phyloP scores from a whole-genome alignment of 92 coral and sea anemone genomes.

The Porites rus region DNA sequence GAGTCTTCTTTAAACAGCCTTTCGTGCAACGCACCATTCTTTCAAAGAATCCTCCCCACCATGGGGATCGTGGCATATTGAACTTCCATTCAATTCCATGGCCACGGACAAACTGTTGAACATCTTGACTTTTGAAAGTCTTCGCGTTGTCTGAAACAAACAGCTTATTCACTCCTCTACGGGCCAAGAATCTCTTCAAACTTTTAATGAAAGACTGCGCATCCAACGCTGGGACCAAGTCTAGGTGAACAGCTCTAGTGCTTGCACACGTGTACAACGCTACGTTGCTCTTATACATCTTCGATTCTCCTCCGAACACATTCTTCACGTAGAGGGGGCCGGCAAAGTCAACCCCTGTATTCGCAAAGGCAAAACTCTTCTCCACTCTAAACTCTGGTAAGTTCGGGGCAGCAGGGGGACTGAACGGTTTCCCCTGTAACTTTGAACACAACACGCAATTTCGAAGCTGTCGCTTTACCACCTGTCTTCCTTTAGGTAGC shows the following conservation, averaged over 20 bases:
- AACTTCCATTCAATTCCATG: constrained; percentile 40
- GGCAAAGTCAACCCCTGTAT: constrained; percentile 55
- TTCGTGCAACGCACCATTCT: constrained; percentile 45
- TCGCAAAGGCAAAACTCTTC: constrained; percentile 46
- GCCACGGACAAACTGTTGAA: constrained; percentile 2
- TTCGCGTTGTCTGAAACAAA: constrained; percentile 50
- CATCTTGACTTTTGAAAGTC: constrained; percentile 32
- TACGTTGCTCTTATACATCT: constrained; percentile 41
- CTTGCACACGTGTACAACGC: constrained; percentile 55
- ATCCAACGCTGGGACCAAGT: constrained; percentile 35
- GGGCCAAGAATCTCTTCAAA: constrained; percentile 48
- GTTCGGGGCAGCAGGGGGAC: constrained; percentile 27
- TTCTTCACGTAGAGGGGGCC: constrained; percentile 55
- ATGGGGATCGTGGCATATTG: constrained; percentile 46
- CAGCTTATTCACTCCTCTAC: constrained; percentile 38
- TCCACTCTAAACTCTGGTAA: constrained; percentile 44
- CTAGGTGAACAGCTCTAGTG: constrained; percentile 33
- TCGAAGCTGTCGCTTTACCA: constrained; percentile 34
- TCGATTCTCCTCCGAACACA: constrained; percentile 30
- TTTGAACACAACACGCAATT: constrained; percentile 30
- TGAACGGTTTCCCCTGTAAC: constrained; percentile 46
- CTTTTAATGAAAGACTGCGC: constrained; percentile 42
- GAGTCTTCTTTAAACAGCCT: constrained; percentile 27
- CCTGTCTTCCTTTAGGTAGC: constrained; percentile 40
- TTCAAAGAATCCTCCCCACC: constrained; percentile 55